Conservation (phyloP, 2,113 vertebrate species). For the Scopus umbretta region DNA sequence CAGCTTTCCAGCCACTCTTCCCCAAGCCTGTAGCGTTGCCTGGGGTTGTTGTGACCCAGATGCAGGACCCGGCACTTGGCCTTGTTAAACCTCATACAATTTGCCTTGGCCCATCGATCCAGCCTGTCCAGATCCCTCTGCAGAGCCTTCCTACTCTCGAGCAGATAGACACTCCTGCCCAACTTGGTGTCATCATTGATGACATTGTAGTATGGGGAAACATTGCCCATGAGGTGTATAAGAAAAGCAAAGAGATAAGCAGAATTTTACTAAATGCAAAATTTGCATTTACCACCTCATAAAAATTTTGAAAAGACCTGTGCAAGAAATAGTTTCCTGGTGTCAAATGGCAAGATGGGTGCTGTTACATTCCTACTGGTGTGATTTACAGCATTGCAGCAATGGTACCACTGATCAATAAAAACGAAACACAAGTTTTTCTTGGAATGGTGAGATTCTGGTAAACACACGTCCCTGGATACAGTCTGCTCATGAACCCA, state of each 20-base stretch:
- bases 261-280: neutral
- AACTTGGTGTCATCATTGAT: no score
- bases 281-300: no score
- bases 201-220: neutral
- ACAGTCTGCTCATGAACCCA: neutral
- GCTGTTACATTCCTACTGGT: neutral
- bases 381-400: neutral
- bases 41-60: no score
- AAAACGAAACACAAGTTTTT: neutral
- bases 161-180: no score
- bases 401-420: neutral
- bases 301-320: no score
- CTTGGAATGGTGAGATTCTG: neutral
- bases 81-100: no score
- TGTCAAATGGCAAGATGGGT: neutral
- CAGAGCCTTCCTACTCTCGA: no score
- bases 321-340: neutral
- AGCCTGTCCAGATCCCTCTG: no score
- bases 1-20: no score
- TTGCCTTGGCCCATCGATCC: no score
- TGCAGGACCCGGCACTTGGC: no score
- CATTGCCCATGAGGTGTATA: neutral
- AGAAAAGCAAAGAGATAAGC: neutral
- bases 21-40: no score
- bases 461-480: neutral